phyloP scores from a whole-genome alignment of 2,888 invertebrate species.

The Drosophila emarginata region DNA sequence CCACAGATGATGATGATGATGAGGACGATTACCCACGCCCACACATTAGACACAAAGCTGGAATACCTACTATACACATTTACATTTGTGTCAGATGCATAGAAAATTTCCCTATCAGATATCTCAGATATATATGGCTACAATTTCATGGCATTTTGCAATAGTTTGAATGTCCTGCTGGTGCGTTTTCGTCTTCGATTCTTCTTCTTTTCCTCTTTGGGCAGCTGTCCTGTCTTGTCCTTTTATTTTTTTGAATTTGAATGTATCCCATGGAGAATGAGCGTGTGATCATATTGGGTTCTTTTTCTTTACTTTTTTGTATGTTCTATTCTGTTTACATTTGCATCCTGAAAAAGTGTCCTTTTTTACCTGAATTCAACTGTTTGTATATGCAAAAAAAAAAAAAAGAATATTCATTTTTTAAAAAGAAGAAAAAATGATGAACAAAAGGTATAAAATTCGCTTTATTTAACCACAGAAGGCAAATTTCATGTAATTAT shows the following conservation, averaged over 20 bases:
- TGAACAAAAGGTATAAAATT: conserved; percentile 13
- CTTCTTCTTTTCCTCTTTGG: conserved; percentile 24
- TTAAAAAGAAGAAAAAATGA: conserved; percentile 19
- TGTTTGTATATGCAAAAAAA: conserved; percentile 58
- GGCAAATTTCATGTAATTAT: conserved; percentile 75
- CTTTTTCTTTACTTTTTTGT: neutral
- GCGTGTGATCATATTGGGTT: conserved; percentile 71
- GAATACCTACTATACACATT: conserved; percentile 11
- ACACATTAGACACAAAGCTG: conserved; percentile 46
- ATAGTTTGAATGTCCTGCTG: conserved; percentile 62
- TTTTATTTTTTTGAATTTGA: conserved; percentile 22
- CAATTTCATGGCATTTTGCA: conserved; percentile 69
- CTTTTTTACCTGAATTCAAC: conserved; percentile 44
- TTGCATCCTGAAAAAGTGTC: conserved; percentile 58
- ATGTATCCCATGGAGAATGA: conserved; percentile 46
- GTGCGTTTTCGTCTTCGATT: conserved; percentile 10
- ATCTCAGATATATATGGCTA: conserved; percentile 9
- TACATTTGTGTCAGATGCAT: conserved; percentile 14
- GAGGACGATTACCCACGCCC: conserved; percentile 65
- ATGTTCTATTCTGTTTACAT: conserved; percentile 55
- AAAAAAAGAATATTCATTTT: conserved; percentile 36
- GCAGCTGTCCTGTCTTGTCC: conserved; percentile 35
- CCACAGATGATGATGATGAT: conserved; percentile 17
- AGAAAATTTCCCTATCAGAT: conserved; percentile 65
- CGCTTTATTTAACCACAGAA: conserved; percentile 44